Evolutionary conservation across 2,888 invertebrate species (phyloP), one percentile per base, ranked within the genome.

Genomic region (Heliconius ismenius): DNA sequence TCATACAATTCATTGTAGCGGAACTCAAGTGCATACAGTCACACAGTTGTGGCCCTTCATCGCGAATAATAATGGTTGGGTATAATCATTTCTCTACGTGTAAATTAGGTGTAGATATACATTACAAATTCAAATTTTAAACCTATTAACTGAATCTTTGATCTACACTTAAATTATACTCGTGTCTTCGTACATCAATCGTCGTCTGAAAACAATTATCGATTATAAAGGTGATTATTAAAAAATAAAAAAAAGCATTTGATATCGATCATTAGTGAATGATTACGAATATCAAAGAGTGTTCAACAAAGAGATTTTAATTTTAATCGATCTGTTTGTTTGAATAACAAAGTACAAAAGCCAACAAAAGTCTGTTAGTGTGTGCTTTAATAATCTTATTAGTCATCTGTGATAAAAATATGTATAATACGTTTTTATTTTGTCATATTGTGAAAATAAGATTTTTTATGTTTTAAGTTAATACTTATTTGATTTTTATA

Each of bases 241-340:
- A 43, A 43, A 77, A 43, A 58, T 75, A 75, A 67, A 75, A 77
- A 76, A 67, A 75, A 79, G 77, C 69, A 74, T 75, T 79, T 75
- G 2, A 26, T 15, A 26, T 24, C 7, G 62, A 18, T 72, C 68
- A 74, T 76, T 64, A 68, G 72, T 54, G 73, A 73, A 73, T 64
- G 75, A 77, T 73, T 76, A 64, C 49, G 58, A 82, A 80, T 83
- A 82, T 75, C 65, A 79, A 63, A 58, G 49, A 65, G 67, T 58
- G 72, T 69, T 75, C 68, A 74, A 68, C 68, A 76, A 76, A 78
- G 76, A 76, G 78, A 72, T 75, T 76, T 78, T 69, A 74, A 75
- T 75, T 76, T 78, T 69, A 74, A 75, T 76, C 73, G 76, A 70
- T 72, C 65, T 76, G 78, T 79, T 79, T 78, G 69, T 73, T 64